A percentile compares a stretch with the other conserved stretches of the same genome.
phyloP scores from a whole-genome alignment of 2,113 vertebrate species.

The Galeopterus variegatus region DNA sequence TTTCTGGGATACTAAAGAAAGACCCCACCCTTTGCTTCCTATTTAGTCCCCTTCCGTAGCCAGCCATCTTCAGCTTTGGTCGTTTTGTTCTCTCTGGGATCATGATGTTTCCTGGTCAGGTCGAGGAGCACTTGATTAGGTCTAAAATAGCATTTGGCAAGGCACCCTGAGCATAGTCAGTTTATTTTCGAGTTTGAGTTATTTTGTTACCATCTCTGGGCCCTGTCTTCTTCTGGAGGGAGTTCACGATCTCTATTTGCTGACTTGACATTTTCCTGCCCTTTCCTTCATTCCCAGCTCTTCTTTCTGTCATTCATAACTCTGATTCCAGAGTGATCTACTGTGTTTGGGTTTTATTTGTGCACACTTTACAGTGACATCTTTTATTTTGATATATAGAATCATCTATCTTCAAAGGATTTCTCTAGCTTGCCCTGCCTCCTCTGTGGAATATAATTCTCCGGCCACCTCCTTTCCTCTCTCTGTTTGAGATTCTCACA shows the following conservation, averaged over 20 bases:
- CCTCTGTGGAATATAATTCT: neutral
- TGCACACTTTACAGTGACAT: constrained; percentile 72
- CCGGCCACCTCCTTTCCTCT: neutral
- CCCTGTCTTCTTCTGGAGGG: constrained; percentile 81
- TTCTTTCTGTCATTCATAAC: constrained; percentile 81
- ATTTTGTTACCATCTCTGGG: constrained; percentile 83
- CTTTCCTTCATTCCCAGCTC: constrained; percentile 82
- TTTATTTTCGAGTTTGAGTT: constrained; percentile 80
- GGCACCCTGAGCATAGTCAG: constrained; percentile 54
- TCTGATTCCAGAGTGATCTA: constrained; percentile 81
- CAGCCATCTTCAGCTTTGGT: neutral
- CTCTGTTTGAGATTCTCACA: neutral
- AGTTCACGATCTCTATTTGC: constrained; percentile 82
- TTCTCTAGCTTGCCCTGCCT: constrained; percentile 1
- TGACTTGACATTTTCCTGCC: constrained; percentile 85
- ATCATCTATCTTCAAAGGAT: constrained; percentile 71
- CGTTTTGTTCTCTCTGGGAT: neutral
- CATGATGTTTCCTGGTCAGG: constrained; percentile 32
- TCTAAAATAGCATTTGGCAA: constrained; percentile 61
- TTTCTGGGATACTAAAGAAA: neutral
- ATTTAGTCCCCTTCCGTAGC: neutral
- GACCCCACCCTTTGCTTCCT: neutral
- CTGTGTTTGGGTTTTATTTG: constrained; percentile 78
- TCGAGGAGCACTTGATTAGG: constrained; percentile 52
- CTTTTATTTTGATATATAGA: constrained; percentile 74